phyloP scores from a whole-genome alignment of 2,113 vertebrate species.

The Eurystomus gularis region DNA sequence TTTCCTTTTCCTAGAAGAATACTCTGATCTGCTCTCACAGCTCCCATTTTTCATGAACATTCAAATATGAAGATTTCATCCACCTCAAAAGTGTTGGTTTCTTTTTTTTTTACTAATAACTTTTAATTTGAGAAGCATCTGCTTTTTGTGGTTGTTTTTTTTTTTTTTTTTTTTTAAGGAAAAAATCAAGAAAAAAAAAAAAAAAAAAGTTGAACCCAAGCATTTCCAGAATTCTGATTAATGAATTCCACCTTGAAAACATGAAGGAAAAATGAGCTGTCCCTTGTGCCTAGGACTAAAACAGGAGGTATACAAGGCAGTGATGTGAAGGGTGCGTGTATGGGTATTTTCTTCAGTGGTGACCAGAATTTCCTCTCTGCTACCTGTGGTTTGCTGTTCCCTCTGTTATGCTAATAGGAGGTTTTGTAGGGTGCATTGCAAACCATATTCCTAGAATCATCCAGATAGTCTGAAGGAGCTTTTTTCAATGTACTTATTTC shows the following conservation, averaged over 20 bases:
- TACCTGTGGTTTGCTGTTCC: not conserved
- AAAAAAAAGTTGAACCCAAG: not conserved
- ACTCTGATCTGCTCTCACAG: not conserved
- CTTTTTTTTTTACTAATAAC: not conserved
- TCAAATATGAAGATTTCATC: not conserved
- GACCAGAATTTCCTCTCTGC: not conserved
- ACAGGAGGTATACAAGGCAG: not conserved
- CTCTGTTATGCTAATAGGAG: not conserved
- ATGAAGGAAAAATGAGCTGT: not conserved
- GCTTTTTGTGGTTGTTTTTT: not conserved
- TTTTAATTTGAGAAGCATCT: not conserved
- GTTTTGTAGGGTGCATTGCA: not conserved
- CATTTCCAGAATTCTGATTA: not conserved
- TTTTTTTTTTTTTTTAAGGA: not conserved
- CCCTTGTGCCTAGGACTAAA: not conserved
- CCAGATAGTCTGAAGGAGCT: not conserved
- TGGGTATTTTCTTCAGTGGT: not conserved
- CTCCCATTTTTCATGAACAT: not conserved
- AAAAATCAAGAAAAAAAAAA: not conserved
- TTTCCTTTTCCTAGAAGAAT: not conserved
- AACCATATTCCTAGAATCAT: not conserved
- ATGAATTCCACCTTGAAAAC: not conserved
- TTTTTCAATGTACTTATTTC: not conserved
- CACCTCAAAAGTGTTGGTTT: not conserved
- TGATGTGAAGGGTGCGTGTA: not conserved